phyloP scores from a whole-genome alignment of 2,888 invertebrate species.

The Drosophila histrio region DNA sequence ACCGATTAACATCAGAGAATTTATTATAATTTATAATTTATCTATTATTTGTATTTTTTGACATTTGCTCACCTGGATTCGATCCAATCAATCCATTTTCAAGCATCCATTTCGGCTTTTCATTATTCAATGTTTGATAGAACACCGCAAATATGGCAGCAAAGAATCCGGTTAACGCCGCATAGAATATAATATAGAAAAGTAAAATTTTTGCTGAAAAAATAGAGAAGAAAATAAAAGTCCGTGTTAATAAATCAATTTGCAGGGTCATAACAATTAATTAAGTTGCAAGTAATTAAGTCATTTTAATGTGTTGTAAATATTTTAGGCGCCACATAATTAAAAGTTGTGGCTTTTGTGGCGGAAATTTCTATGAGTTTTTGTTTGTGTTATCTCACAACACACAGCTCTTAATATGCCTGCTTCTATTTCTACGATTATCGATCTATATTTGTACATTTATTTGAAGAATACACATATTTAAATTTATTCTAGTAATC shows the following conservation, averaged over 20 bases:
- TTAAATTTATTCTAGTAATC: too few species aligned
- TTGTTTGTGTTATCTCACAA: background rate
- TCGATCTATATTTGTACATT: background rate
- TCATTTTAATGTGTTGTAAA: background rate
- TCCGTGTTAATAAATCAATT: background rate
- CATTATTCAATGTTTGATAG: conserved; percentile 94
- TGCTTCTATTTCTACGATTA: background rate
- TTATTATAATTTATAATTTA: background rate
- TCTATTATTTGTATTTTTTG: background rate
- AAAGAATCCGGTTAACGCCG: conserved; percentile 96
- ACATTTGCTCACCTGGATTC: conserved; percentile 91
- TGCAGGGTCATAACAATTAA: background rate
- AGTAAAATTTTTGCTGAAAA: conserved; percentile 96
- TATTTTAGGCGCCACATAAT: background rate
- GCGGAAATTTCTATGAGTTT: background rate
- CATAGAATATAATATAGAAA: conserved; percentile 98
- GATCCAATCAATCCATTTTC: conserved; percentile 94
- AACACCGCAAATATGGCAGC: conserved; percentile 97
- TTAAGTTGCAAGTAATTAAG: background rate
- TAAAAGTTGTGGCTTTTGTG: conserved; percentile 1
- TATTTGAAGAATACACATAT: too few species aligned
- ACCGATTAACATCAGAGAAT: too few species aligned
- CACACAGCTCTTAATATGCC: background rate
- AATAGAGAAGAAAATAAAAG: conserved; percentile 26
- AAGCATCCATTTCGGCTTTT: conserved; percentile 95